Evolutionary conservation across 37 sponge, comb jelly and placozoan species (phyloP).

Genomic region (Oopsacas minuta): DNA sequence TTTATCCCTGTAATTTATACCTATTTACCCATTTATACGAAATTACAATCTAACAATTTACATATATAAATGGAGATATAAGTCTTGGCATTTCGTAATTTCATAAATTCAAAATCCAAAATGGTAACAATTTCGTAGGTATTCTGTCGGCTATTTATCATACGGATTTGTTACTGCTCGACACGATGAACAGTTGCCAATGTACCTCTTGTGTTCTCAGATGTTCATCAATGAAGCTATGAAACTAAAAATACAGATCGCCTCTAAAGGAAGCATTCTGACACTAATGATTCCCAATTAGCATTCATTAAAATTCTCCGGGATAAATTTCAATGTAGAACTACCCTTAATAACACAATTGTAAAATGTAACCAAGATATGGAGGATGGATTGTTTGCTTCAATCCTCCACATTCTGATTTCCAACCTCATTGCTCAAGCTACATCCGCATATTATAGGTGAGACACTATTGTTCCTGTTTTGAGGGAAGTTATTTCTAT

Average conservation of each 20-base stretch:
- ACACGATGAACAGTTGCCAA: neutral
- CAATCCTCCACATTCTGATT: neutral
- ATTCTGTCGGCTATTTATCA: neutral
- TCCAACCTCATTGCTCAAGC: neutral
- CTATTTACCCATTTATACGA: too few relatives aligned
- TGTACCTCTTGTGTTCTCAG: neutral
- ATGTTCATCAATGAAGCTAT: neutral
- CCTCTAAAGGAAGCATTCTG: neutral
- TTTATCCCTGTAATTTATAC: too few relatives aligned
- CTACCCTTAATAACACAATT: neutral
- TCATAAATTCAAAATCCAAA: too few relatives aligned
- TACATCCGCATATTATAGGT: neutral
- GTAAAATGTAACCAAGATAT: neutral
- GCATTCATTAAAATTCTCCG: neutral
- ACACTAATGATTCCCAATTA: neutral
- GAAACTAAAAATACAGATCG: neutral
- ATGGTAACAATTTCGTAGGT: neutral
- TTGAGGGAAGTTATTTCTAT: neutral
- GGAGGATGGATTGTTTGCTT: neutral
- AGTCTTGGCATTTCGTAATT: too few relatives aligned
- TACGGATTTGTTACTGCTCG: neutral
- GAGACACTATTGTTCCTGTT: neutral
- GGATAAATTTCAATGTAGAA: neutral
- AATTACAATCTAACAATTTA: too few relatives aligned
- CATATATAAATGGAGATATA: too few relatives aligned